Conservation (phyloP, 2,888 invertebrate genomes). For the Plebejus anna region DNA sequence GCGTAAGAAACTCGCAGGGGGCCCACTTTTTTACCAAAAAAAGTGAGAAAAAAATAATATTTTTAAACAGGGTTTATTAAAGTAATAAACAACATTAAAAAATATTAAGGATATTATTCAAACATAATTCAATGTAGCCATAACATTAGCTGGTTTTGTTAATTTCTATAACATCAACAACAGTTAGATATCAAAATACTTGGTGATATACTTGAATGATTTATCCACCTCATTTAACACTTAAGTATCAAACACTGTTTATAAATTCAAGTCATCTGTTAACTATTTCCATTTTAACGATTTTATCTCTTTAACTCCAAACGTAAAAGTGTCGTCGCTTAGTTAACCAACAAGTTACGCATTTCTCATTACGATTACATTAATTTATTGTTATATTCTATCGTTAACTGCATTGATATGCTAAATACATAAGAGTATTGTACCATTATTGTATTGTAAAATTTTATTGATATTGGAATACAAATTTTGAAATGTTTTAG, state of each 20-base stretch:
- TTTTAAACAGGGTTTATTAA: not conserved
- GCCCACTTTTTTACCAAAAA: too few species aligned
- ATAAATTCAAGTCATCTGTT: constrained; percentile 26
- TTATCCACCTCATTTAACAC: constrained; percentile 28
- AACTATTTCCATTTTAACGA: constrained; percentile 35
- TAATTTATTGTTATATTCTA: constrained; percentile 27
- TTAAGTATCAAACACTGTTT: constrained; percentile 27
- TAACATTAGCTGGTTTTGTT: not conserved
- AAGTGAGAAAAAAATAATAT: not conserved
- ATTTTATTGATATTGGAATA: constrained; percentile 20
- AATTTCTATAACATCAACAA: constrained; percentile 9
- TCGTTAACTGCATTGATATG: constrained; percentile 29
- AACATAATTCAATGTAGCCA: not conserved
- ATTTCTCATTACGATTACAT: constrained; percentile 30
- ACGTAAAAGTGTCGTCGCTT: constrained; percentile 35
- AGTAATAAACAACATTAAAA: not conserved
- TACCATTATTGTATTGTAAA: constrained; percentile 25
- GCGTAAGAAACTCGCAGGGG: too few species aligned
- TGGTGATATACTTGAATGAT: constrained; percentile 23
- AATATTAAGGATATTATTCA: not conserved
- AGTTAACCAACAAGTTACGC: constrained; percentile 32
- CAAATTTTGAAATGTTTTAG: constrained; percentile 24
- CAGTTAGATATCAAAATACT: constrained; percentile 26
- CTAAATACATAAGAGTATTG: constrained; percentile 19
- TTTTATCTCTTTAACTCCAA: constrained; percentile 36